Conservation (phyloP, 1,140 invertebrate genomes). For the Ostrea edulis region DNA sequence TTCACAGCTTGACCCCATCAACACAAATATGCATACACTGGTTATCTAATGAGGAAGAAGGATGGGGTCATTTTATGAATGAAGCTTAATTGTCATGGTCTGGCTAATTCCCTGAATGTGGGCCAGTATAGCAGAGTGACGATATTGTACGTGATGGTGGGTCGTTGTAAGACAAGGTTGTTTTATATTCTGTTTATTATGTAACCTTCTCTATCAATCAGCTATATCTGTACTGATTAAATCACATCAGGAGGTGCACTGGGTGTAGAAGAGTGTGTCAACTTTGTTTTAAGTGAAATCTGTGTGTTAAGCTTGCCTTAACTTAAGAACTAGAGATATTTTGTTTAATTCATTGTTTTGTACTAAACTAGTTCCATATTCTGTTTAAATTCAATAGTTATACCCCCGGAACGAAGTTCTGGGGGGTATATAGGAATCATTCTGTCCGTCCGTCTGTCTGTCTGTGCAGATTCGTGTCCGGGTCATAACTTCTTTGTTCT, state of each 20-base stretch:
- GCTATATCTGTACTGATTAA: background rate
- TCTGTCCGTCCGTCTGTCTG: no score
- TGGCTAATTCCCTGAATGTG: background rate
- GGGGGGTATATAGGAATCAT: no score
- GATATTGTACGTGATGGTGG: background rate
- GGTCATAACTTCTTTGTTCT: no score
- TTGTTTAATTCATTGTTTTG: no score
- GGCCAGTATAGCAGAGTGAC: background rate
- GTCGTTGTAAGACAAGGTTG: background rate
- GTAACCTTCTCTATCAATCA: background rate
- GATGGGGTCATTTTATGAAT: background rate
- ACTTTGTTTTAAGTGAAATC: background rate
- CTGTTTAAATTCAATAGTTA: no score
- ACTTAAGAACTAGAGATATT: no score
- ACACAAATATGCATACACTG: background rate
- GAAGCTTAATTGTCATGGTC: background rate
- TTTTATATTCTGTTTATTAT: background rate
- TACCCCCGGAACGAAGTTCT: no score
- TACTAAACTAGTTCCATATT: no score
- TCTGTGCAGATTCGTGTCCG: no score
- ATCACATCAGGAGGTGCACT: background rate
- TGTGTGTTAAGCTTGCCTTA: background rate
- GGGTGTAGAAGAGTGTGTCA: background rate
- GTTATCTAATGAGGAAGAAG: background rate
- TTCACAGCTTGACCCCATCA: constrained; percentile 8